Percentiles rank a stretch among this genome's conserved stretches.
phyloP scores from a whole-genome alignment of 2,797 vertebrate species.

The Spondyliosoma cantharus region DNA sequence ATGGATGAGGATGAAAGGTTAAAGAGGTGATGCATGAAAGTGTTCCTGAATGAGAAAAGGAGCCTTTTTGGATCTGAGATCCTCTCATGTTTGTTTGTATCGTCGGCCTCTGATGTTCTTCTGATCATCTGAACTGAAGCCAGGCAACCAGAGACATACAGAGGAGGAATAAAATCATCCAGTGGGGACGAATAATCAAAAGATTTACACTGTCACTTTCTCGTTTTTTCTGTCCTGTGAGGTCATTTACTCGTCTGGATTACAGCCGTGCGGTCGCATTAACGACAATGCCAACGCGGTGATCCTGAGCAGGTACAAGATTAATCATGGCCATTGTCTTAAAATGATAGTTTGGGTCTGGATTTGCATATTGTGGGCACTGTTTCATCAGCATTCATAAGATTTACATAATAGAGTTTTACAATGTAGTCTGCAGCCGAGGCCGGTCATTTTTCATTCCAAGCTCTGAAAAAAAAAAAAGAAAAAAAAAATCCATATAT shows the following conservation, averaged over 20 bases:
- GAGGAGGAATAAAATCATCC: neutral
- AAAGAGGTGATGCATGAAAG: conserved; percentile 1
- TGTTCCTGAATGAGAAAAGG: neutral
- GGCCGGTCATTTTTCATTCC: neutral
- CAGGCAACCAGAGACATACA: neutral
- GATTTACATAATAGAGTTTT: neutral
- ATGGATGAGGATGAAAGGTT: neutral
- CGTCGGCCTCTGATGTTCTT: neutral
- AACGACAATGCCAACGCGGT: neutral
- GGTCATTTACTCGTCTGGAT: no score
- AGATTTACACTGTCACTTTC: no score
- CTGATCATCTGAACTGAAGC: neutral
- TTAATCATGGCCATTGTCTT: neutral
- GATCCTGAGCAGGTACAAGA: neutral
- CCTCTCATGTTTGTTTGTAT: conserved; percentile 37
- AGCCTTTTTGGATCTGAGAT: conserved; percentile 2
- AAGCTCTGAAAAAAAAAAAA: no score
- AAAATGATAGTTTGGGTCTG: no score
- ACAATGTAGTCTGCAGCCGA: neutral
- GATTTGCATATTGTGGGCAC: neutral
- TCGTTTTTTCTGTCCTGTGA: no score
- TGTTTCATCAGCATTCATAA: neutral
- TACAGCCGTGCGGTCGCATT: neutral
- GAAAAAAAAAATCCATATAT: neutral
- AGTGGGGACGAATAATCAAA: no score